phyloP scores from a whole-genome alignment of 2,113 vertebrate genomes.

The Phasianus colchicus region DNA sequence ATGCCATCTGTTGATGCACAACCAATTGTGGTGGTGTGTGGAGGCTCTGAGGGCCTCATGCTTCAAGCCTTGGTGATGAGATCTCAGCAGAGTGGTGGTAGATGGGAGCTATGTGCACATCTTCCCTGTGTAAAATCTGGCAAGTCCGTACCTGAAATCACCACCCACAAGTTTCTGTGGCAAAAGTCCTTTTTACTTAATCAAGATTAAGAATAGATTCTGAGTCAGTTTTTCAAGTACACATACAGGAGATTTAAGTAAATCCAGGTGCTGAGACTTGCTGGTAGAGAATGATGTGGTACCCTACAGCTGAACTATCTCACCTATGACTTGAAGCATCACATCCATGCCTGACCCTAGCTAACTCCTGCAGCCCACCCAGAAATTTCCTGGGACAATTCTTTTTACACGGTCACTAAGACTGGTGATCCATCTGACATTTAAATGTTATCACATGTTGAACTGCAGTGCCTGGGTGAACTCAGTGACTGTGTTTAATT shows the following conservation, averaged over 20 bases:
- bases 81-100: neutral
- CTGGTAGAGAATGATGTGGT: neutral
- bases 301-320: neutral
- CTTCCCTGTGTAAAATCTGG: neutral
- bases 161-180: neutral
- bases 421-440: neutral
- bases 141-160: neutral
- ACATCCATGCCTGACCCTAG: neutral
- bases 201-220: neutral
- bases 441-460: neutral
- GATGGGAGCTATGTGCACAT: neutral
- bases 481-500: neutral
- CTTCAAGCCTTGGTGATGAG: neutral
- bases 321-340: neutral
- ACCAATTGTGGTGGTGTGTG: neutral
- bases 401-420: neutral
- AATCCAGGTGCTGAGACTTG: neutral
- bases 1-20: neutral
- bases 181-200: neutral
- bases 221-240: neutral
- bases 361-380: neutral
- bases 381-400: neutral
- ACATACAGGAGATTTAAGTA: neutral
- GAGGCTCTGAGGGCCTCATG: neutral
- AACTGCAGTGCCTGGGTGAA: neutral